Base-by-base conservation (phyloP, 2,113 vertebrate genomes). In the Saccopteryx bilineata region DNA sequence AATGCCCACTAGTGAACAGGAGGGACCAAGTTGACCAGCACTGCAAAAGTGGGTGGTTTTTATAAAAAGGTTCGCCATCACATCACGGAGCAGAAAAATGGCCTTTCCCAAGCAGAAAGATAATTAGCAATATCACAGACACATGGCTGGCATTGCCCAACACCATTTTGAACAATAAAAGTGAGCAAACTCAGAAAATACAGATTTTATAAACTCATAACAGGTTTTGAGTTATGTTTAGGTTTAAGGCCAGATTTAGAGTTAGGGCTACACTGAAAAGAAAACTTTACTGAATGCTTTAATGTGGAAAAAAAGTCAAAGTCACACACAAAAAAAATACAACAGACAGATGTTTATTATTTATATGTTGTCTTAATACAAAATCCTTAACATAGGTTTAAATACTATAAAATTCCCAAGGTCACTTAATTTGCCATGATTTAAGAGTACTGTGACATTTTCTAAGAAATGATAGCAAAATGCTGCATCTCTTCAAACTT, bases 311-410 rank as follows among this genome's bases (percentile, higher is more conserved):
- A 65, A 82, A 54, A 66, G 39, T n/a, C 14, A 82, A 60, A 93
- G 60, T 93, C 85, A 96, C 87, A 92, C 11, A 39, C 4, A 28
- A 28, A 76, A 93, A 69, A 74, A 93, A 39, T 39, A 39, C 39
- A 96, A 68, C 50, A 96, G 63, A 87, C 87, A 97, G 39, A 96
- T 96, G 5, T 39, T 88, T 96, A 91, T 95, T 48, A 68, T 85
- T 97, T 95, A 97, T 14, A 97, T 96, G 96, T 91, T 97, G n/a
- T 31, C 94, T 96, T 96, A 58, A 96, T 68, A 39, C 88, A 72
- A 98, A 93, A 89, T 86, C 31, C 74, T 94, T 94, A 96, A 95
- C 84, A 85, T 81, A 31, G 90, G 6, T 69, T 48, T 39, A 48
- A 94, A 92, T 39, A 39, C 39, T 39, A 39, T 39, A 39, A 91